Conservation (phyloP, 53 echinoderm and acorn worm genomes). For the Antedon mediterranea region DNA sequence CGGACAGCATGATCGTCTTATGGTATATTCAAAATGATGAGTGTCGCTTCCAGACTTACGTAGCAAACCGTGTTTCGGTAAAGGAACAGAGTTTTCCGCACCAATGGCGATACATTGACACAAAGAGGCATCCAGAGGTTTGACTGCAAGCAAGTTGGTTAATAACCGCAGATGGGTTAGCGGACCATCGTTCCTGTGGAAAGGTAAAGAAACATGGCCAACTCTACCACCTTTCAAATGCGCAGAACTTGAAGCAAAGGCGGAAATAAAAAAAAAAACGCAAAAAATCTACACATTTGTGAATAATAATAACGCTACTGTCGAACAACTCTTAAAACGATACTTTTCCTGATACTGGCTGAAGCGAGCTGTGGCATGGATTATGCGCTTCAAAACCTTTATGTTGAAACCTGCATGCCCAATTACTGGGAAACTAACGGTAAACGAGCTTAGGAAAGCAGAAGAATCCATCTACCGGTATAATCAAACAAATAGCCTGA, state of each 20-base stretch:
- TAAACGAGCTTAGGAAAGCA: too few species aligned
- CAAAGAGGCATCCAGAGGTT: constrained; percentile 3
- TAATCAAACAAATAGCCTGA: too few species aligned
- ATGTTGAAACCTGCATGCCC: too few species aligned
- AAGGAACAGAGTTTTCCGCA: neutral
- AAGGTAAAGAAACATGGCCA: neutral
- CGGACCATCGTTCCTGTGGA: constrained; percentile 19
- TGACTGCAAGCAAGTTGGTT: neutral
- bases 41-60: constrained; percentile 6
- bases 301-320: neutral
- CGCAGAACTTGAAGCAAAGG: neutral
- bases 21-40: constrained; percentile 8
- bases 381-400: too few species aligned
- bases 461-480: too few species aligned
- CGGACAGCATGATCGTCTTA: constrained; percentile 17
- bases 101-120: neutral
- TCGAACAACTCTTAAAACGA: neutral
- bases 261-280: neutral
- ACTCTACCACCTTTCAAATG: constrained; percentile 3
- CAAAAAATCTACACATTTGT: neutral
- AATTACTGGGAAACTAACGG: too few species aligned
- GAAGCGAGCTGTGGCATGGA: constrained; percentile 6
- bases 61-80: constrained; percentile 5
- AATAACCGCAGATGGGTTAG: neutral
- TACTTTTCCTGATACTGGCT: constrained; percentile 31